Percentiles rank a stretch among this genome's conserved stretches.
Conservation (phyloP, 2,888 invertebrate genomes). For the Agrotis puta region DNA sequence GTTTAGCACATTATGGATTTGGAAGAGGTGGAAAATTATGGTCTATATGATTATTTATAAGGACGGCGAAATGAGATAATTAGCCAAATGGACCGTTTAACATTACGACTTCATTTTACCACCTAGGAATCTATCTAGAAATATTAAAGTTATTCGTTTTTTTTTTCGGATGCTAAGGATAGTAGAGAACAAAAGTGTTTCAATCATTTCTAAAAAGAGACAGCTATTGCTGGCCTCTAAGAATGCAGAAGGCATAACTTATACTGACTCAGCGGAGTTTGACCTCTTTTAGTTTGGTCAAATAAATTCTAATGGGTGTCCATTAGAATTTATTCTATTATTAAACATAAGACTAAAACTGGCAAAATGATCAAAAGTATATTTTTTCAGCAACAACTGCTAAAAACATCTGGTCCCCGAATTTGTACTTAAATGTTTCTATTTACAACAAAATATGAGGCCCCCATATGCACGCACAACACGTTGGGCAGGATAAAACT, state of each 20-base stretch:
- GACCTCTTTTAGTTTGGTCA: too few species aligned
- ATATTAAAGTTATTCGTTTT: too few species aligned
- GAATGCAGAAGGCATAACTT: too few species aligned
- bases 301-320: too few species aligned
- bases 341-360: too few species aligned
- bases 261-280: too few species aligned
- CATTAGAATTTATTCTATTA: too few species aligned
- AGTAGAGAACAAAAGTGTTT: too few species aligned
- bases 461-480: constrained; percentile 10
- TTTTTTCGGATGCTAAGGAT: too few species aligned
- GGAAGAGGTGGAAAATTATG: background rate
- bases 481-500: constrained; percentile 28
- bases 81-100: background rate
- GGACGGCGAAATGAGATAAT: background rate
- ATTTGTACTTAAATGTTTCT: background rate
- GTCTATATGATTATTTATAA: background rate
- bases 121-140: background rate
- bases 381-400: background rate
- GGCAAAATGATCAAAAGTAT: too few species aligned
- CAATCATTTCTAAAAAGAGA: too few species aligned
- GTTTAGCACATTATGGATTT: background rate
- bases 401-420: background rate
- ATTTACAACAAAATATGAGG: constrained; percentile 12
- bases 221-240: too few species aligned
- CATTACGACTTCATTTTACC: background rate